These are phyloP conservation scores for Syrmaticus mikado DNA, from an alignment of 2,113 vertebrate genomes.

Conservation along the genomic window DNA sequence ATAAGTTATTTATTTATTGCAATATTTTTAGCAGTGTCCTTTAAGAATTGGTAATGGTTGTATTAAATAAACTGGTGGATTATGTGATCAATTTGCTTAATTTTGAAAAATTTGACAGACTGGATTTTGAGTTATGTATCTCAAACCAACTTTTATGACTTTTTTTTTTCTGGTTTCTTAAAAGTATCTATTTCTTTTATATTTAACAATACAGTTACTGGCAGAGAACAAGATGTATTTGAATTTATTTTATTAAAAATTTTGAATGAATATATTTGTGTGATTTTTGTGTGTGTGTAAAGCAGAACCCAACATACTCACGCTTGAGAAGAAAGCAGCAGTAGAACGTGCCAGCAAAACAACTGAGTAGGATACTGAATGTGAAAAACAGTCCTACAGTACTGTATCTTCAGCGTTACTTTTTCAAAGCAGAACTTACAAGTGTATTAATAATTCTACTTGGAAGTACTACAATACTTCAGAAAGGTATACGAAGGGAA, in stretches of 20 bases:
- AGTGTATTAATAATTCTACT: background rate
- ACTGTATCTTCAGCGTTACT: background rate
- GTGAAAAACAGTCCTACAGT: background rate
- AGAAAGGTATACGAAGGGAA: background rate
- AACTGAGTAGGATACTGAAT: background rate
- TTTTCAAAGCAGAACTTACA: background rate
- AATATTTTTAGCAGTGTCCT: slow-evolving; percentile 39
- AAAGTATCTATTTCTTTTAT: slow-evolving; percentile 32
- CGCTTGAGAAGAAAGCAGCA: background rate
- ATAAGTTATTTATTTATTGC: slow-evolving; percentile 76
- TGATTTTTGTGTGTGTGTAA: slow-evolving; percentile 18
- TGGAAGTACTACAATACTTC: background rate
- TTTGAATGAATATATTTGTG: slow-evolving; percentile 35
- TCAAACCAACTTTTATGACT: background rate
- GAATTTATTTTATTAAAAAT: slow-evolving; percentile 70
- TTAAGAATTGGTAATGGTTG: background rate
- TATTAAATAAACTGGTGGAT: background rate
- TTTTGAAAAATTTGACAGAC: background rate
- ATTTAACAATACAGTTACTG: slow-evolving; percentile 1
- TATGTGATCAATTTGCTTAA: background rate
- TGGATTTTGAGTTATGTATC: slow-evolving; percentile 13
- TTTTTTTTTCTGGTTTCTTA: background rate
- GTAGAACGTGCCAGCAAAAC: background rate
- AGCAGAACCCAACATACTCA: background rate
- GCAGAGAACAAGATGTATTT: slow-evolving; percentile 35